Base-by-base conservation (phyloP, 2,888 invertebrate species). In the Eutolmus rufibarbis region DNA sequence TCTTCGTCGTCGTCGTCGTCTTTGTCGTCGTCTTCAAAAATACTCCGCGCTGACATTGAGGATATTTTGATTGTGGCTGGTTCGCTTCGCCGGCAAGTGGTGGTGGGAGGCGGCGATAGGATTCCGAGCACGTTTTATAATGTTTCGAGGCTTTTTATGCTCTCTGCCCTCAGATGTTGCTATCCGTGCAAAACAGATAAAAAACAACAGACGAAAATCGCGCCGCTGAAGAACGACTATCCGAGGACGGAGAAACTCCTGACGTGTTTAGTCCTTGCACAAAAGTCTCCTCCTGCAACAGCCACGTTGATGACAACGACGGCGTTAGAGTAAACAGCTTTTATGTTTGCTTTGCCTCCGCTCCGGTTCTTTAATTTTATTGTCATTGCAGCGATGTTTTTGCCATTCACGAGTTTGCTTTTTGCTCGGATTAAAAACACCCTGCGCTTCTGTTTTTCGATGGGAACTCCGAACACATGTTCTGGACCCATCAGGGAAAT, bases 41-140 rank as follows among this genome's bases (percentile, higher is more conserved):
- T 81, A 51, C 74, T 87, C 81, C 81, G 79, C 74, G 87, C 79
- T 87, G 87, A 87, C 87, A 87, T 87, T 87, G 87, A 81, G 79
- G 87, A 87, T 87, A 82, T 82, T 82, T 87, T 82, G 82, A 82
- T 87, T 87, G 79, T 87, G 82, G 81, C 74, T 87, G 74, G 74
- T 76, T 87, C 74, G 43, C 46, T 34, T 12, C 12, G 40, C 0
- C 40, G 2, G 12, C 1, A 1, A 23, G 57, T 56, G 56, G 46
- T 40, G 77, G 76, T 76, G 46, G 77, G 77, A 76, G 77, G 46
- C 23, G 14, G 12, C 23, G 86, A 87, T 87, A 76, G 51, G 76
- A 87, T 87, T 87, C 87, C 76, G 28, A 87, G 87, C 87, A 87
- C 87, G 87, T 87, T 82, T 87, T 87, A 87, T 87, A 76, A 46